Base-by-base conservation (phyloP, 2,113 vertebrate genomes). In the Vulpes ferrilata region DNA sequence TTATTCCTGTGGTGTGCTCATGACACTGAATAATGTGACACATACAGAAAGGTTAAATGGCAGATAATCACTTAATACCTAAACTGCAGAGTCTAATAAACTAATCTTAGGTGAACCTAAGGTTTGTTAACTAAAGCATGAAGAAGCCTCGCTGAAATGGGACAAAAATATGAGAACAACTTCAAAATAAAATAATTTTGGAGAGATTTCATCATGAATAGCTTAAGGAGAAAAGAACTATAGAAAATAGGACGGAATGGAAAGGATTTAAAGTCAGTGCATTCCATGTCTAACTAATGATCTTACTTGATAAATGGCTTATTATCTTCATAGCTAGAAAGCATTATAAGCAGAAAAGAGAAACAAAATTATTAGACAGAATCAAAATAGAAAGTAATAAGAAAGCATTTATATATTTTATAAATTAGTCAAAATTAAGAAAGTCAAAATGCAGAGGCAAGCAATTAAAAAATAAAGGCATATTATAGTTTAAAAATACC, bases 241-340 rank as follows among this genome's bases (percentile, higher is more conserved):
- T 71, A 98, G 98, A 97, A 85, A 98, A 99, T 98, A 91, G 98
- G 98, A 98, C 97, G 98, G 98, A 99, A 99, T 99, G 99, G 98
- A 97, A 97, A 98, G 98, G 97, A 98, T 98, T 99, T 99, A 98
- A 98, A 96, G 98, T 98, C 98, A 99, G 98, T 98, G 99, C 99
- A 99, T 99, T 99, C 98, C 99, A 99, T 98, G 99, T 99, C 99
- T 99, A 99, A 99, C 99, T 99, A 99, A 99, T 99, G 99, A 99
- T 99, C 99, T 99, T 99, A 99, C 99, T 99, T 99, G 99, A 99
- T 99, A 99, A 99, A 99, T 99, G 99, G 99, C 99, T 99, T 99
- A 99, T 99, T 99, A 99, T 99, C 99, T 99, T 99, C 99, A 99
- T 99, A 99, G 99, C 99, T 99, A 99, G 99, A 99, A 99, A 99